A percentile compares a stretch with the other conserved stretches of the same genome.
phyloP scores from a whole-genome alignment of 2,113 vertebrate genomes.

The Girardinichthys multiradiatus region DNA sequence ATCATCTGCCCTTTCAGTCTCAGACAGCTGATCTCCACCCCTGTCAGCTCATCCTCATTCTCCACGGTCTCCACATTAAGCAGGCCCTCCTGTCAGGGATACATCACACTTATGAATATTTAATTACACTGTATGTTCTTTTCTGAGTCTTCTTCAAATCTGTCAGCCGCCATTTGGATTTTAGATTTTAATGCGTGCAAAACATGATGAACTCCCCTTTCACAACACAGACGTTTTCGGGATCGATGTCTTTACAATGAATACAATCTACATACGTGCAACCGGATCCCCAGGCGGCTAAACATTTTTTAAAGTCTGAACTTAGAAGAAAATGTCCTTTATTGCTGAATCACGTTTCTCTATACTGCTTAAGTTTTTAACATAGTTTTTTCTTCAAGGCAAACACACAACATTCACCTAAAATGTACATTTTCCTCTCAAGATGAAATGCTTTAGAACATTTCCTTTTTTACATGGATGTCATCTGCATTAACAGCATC shows the following conservation, averaged over 20 bases:
- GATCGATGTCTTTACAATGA: background rate
- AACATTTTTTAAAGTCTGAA: too few relatives aligned
- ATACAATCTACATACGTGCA: too few relatives aligned
- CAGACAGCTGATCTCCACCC: conserved; percentile 95
- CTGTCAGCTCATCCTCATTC: conserved; percentile 95
- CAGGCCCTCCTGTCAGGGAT: conserved; percentile 88
- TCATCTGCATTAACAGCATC: conserved; percentile 9
- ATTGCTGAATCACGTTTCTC: background rate
- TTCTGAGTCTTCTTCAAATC: conserved; percentile 37
- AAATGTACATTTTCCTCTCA: background rate
- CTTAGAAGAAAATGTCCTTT: too few relatives aligned
- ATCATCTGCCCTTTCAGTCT: conserved; percentile 99
- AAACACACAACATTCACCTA: background rate
- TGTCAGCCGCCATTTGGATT: background rate
- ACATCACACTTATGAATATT: conserved; percentile 65
- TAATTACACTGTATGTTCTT: conserved; percentile 36
- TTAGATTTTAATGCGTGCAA: conserved; percentile 4
- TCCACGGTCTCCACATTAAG: conserved; percentile 95
- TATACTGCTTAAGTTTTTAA: background rate
- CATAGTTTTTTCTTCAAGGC: background rate
- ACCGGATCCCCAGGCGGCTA: too few relatives aligned
- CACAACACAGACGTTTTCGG: background rate
- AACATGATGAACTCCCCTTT: background rate
- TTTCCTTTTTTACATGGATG: conserved; percentile 5
- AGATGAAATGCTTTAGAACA: background rate